Base-by-base conservation (phyloP, 2,113 vertebrate genomes). In the Campylomormyrus tamandua region DNA sequence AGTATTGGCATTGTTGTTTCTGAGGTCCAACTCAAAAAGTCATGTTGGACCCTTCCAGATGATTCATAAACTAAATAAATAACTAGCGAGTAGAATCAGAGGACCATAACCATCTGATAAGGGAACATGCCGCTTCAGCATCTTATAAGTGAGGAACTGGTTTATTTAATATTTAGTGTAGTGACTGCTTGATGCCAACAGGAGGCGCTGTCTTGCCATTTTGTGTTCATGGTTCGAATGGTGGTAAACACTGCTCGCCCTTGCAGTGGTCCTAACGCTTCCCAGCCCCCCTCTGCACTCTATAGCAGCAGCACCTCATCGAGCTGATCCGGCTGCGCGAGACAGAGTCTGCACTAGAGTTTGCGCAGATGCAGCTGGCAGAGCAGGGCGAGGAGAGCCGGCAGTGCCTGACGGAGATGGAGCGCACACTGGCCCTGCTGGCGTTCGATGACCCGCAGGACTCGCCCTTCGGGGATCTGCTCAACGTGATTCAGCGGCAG, bases 401-500 rank as follows among this genome's bases (percentile, higher is more conserved):
- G 87, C 98, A 99, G 80, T 99, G 98, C 94, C 96, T 99, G 95
- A 98, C 97, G 0, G 98, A 99, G 93, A 99, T 99, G 98, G 98
- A 99, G 92, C 97, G 98, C 88, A 99, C 98, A 0, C 95, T 99
- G 93, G 98, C 98, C 17, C 93, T 99, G 93, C 94, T 99, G 91
- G 98, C 98, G 24, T 99, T 99, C 7, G 98, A 99, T 93, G 99
- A 98, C 93, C 98, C 98, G 0, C 98, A 99, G 89, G 98, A 99
- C 80, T 99, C 98, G 0, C 98, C 98, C 1, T 99, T 99, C 58
- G 98, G 98, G 90, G 98, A 99, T 93, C 95, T 99, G 90, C 98
- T 99, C 5, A 98, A 99, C 93, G 98, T 97, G 97, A 98, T 99
- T 98, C 98, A 99, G 92, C 95, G 98, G 90, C 98, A 99, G 95